phyloP scores from a whole-genome alignment of 2,797 vertebrate genomes.

The Caiman crocodilus region DNA sequence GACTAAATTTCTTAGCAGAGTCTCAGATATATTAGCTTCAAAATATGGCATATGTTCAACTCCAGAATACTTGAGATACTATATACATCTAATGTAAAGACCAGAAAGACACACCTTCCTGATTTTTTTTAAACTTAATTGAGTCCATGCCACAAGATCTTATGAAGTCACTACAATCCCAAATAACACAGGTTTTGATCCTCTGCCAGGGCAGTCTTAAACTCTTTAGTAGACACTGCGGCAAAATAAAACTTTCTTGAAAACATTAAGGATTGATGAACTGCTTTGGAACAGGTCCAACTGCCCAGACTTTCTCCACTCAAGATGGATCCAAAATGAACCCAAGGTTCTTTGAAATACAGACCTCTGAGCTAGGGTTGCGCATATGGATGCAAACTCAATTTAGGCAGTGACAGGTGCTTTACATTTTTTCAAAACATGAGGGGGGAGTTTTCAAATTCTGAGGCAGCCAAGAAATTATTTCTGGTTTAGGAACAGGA shows the following conservation, averaged over 20 bases:
- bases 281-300: constrained; percentile 76
- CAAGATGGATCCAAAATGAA: constrained; percentile 62
- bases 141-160: constrained; percentile 65
- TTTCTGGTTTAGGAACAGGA: not conserved
- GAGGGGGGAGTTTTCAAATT: not conserved
- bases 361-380: constrained; percentile 34
- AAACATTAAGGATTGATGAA: constrained; percentile 78
- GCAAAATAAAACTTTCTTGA: constrained; percentile 81
- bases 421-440: constrained; percentile 40
- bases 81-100: constrained; percentile 60
- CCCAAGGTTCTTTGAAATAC: constrained; percentile 50
- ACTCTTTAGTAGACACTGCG: constrained; percentile 68
- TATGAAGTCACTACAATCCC: constrained; percentile 71
- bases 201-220: constrained; percentile 69
- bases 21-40: constrained; percentile 55
- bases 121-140: constrained; percentile 70
- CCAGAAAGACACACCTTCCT: constrained; percentile 69
- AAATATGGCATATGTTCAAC: constrained; percentile 60
- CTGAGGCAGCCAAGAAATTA: not conserved
- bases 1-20: constrained; percentile 6
- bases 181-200: constrained; percentile 76
- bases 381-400: not conserved
- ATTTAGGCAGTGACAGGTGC: constrained; percentile 28
- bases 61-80: constrained; percentile 48
- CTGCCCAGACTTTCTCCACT: constrained; percentile 69